phyloP scores from a whole-genome alignment of 2,797 vertebrate genomes.

The Nannoperca obscura region DNA sequence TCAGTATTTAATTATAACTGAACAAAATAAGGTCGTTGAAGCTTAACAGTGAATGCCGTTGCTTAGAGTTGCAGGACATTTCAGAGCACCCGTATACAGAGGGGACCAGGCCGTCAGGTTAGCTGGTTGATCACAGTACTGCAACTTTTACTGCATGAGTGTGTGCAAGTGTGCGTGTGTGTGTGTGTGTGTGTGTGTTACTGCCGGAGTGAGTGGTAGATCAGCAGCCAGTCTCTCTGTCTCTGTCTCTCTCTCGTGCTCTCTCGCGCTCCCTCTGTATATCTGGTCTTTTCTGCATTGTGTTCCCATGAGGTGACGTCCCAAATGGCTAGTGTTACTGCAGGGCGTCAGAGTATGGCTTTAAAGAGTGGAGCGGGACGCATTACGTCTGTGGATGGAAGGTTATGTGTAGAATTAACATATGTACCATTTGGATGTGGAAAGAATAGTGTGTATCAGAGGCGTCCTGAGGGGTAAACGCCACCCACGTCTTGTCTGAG shows the following conservation, averaged over 20 bases:
- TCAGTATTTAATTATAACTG: conserved; percentile 21
- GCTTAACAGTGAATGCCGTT: conserved; percentile 79
- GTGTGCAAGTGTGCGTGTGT: conserved; percentile 64
- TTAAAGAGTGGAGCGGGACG: conserved; percentile 82
- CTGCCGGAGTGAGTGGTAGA: conserved; percentile 50
- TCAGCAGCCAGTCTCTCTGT: conserved; percentile 62
- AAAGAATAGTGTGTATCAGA: neutral
- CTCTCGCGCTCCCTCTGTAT: conserved; percentile 56
- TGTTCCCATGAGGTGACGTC: conserved; percentile 76
- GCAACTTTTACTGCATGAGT: conserved; percentile 73
- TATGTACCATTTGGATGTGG: neutral
- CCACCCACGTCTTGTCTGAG: neutral
- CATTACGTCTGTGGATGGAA: conserved; percentile 83
- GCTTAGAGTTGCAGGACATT: conserved; percentile 86
- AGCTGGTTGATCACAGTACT: conserved; percentile 74
- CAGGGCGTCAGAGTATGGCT: conserved; percentile 79
- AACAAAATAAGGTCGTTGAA: conserved; percentile 38
- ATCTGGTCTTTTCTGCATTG: conserved; percentile 81
- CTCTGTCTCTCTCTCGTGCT: conserved; percentile 49
- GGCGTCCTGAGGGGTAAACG: neutral
- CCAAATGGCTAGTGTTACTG: conserved; percentile 63
- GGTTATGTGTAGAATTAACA: conserved; percentile 22
- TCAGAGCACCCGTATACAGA: conserved; percentile 80
- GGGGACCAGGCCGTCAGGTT: conserved; percentile 82
- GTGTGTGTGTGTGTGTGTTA: conserved; percentile 39